Base-by-base conservation (phyloP, 1,140 invertebrate genomes). In the Drosophila tsacasi region DNA sequence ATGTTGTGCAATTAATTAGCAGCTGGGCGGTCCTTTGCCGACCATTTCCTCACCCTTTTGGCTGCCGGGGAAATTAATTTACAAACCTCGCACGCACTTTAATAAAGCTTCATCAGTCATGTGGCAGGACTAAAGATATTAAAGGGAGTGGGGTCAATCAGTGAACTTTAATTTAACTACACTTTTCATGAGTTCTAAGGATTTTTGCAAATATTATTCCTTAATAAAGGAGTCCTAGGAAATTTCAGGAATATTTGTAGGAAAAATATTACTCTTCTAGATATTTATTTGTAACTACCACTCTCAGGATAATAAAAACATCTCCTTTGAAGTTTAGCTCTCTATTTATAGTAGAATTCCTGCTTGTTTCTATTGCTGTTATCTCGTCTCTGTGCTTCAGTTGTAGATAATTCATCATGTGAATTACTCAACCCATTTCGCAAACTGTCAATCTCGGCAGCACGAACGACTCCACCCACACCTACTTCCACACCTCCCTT, bases 391-490 rank as follows among this genome's bases (percentile, higher is more conserved):
- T 23, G 37, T 75, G 40, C 69, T 76, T 50, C 59, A 52, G 62
- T 47, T 50, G 57, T 50, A 75, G 72, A 72, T 81, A 76, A 79
- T 83, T 83, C 76, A 83, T 83, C 81, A 87, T 82, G 58, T 74
- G 83, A 87, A 87, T 87, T 87, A 83, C 83, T 83, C 84, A 87
- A 83, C 79, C 77, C 73, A 83, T 83, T 83, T 87, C 65, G 62
- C 77, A 87, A 87, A 81, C 77, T 87, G 84, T 87, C 84, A 87
- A 87, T 87, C 73, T 83, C 69, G 62, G 76, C 71, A 67, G 50
- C 64, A 72, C 67, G 50, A 65, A 68, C 65, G 60, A 79, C 50
- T 23, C 32, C 19, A 55, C 32, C 54, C 21, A 55, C 54, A 39
- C 21, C 54, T 23, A 23, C 32, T 39, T 12, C 15, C 37, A 17